A percentile compares a stretch with the other conserved stretches of the same genome.
phyloP scores from a whole-genome alignment of 1,140 invertebrate genomes.

The Aphis craccivora region DNA sequence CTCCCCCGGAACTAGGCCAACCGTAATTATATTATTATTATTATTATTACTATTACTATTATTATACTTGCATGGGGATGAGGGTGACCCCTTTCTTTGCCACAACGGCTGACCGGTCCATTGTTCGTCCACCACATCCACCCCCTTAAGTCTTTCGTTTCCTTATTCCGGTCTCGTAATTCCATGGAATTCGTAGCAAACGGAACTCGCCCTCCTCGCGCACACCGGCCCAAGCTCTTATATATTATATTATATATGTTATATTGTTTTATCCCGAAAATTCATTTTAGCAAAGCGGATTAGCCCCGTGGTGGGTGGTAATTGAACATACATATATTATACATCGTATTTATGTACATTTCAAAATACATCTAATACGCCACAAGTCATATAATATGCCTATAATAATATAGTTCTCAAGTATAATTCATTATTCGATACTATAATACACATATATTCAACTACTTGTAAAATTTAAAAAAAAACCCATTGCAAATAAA shows the following conservation, averaged over 20 bases:
- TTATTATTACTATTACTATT: constrained; percentile 16
- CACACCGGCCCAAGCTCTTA: background rate
- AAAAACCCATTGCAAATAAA: background rate
- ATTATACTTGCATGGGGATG: constrained; percentile 7
- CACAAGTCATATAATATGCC: background rate
- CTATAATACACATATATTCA: background rate
- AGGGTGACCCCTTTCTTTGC: background rate
- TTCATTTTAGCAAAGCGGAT: constrained; percentile 16
- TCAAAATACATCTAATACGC: background rate
- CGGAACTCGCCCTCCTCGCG: constrained; percentile 46
- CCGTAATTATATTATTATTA: constrained; percentile 53
- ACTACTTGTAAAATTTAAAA: background rate
- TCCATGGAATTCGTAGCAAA: constrained; percentile 43
- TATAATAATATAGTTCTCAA: background rate
- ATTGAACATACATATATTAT: background rate
- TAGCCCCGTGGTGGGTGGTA: background rate
- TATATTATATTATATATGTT: background rate
- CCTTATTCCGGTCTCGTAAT: constrained; percentile 57
- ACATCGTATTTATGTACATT: background rate
- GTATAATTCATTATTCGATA: background rate
- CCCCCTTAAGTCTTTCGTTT: constrained; percentile 56
- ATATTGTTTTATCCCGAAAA: constrained; percentile 47
- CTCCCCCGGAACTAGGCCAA: constrained; percentile 51
- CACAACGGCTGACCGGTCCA: constrained; percentile 46
- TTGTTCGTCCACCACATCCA: constrained; percentile 23